Evolutionary conservation across 2,888 invertebrate genomes (phyloP).

Genomic region (Agapostemon virescens): DNA sequence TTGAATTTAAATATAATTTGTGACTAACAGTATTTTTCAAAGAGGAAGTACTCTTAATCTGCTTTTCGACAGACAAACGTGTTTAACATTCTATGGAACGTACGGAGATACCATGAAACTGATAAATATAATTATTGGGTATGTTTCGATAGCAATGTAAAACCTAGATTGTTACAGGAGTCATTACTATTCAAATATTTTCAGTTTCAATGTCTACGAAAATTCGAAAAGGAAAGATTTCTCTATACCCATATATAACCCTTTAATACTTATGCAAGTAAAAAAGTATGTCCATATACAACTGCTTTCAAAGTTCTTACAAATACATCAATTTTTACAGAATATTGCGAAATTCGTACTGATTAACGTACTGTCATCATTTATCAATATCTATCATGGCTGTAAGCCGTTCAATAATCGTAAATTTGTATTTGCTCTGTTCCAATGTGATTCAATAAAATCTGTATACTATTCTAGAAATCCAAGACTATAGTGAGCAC

Average conservation of each 20-base stretch:
- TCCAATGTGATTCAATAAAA: constrained; percentile 42
- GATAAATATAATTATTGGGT: constrained; percentile 35
- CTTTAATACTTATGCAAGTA: constrained; percentile 48
- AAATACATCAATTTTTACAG: constrained; percentile 60
- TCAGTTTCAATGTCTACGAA: constrained; percentile 25
- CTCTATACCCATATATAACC: constrained; percentile 30
- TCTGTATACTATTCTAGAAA: constrained; percentile 35
- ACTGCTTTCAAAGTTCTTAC: constrained; percentile 48
- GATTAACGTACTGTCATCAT: constrained; percentile 39
- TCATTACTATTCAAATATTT: constrained; percentile 30
- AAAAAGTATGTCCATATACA: constrained; percentile 59
- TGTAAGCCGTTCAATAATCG: constrained; percentile 31
- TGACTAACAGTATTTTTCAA: constrained; percentile 45
- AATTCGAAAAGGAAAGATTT: constrained; percentile 25
- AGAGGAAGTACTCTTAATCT: constrained; percentile 50
- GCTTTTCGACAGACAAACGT: constrained; percentile 29
- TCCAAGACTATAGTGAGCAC: constrained; percentile 26
- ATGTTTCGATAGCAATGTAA: constrained; percentile 28
- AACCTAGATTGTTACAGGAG: constrained; percentile 30
- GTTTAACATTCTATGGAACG: constrained; percentile 41
- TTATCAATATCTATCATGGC: constrained; percentile 36
- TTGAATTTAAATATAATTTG: constrained; percentile 51
- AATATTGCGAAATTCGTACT: constrained; percentile 60
- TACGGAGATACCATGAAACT: constrained; percentile 25
- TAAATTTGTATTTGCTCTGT: constrained; percentile 20